These are phyloP conservation scores for Toxostoma redivivum DNA, from an alignment of 2,113 vertebrate genomes.

Conservation along the genomic window DNA sequence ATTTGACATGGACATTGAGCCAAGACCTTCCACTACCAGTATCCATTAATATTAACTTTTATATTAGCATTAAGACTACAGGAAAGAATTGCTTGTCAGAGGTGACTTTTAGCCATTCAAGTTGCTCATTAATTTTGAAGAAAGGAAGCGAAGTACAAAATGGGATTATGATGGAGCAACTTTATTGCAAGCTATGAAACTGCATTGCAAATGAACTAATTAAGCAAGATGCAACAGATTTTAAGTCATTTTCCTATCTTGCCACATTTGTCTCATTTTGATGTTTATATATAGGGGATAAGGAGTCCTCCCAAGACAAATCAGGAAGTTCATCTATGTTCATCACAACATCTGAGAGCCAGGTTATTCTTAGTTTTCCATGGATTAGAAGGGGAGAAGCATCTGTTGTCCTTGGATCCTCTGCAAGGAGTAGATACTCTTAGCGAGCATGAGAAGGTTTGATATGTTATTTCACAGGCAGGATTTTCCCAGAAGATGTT, in stretches of 20 bases:
- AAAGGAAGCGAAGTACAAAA: not conserved
- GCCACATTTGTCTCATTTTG: not conserved
- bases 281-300: not conserved
- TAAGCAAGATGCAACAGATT: not conserved
- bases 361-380: not conserved
- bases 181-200: not conserved
- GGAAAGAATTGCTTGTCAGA: not conserved
- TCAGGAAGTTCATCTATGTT: not conserved
- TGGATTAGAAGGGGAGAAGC: not conserved
- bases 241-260: not conserved
- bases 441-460: not conserved
- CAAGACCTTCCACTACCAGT: not conserved
- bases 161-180: not conserved
- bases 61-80: not conserved
- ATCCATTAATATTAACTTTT: not conserved
- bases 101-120: not conserved
- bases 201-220: not conserved
- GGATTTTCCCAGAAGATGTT: not conserved
- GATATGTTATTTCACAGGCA: not conserved
- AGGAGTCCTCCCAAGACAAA: not conserved
- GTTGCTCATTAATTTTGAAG: not conserved
- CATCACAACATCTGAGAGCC: fast-evolving
- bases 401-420: not conserved
- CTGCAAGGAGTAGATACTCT: not conserved
- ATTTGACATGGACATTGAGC: not conserved